phyloP scores from a whole-genome alignment of 2,113 vertebrate genomes.

The Tauraco erythrolophus region DNA sequence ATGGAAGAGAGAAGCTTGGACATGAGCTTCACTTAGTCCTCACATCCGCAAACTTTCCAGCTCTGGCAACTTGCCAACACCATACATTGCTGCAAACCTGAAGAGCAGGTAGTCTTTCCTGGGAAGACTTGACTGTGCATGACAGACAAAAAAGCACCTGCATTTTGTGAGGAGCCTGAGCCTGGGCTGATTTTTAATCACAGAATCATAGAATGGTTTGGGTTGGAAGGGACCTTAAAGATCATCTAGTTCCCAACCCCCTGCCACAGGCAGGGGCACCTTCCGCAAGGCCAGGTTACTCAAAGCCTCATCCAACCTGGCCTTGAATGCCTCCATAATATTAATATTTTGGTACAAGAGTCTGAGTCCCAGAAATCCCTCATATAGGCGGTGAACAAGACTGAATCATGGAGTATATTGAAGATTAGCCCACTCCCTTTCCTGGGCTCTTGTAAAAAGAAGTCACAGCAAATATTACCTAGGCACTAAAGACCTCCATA shows the following conservation, averaged over 20 bases:
- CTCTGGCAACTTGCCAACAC: no score
- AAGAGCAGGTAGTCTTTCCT: not conserved
- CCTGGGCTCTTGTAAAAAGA: not conserved
- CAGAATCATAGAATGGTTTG: no score
- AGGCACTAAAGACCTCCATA: not conserved
- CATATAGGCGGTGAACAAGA: not conserved
- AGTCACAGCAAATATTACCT: not conserved
- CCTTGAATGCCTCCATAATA: no score
- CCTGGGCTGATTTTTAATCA: not conserved
- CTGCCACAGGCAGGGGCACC: no score
- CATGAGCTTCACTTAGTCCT: rapidly evolving
- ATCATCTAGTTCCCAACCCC: no score
- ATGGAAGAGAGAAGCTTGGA: not conserved
- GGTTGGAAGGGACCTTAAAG: no score
- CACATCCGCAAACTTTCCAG: not conserved
- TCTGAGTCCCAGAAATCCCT: not conserved
- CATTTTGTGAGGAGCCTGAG: not conserved
- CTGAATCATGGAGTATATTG: not conserved
- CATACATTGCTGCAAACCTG: not conserved
- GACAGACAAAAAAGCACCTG: not conserved
- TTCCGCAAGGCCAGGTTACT: no score
- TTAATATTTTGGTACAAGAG: not conserved
- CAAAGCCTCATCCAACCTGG: no score
- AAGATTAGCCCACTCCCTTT: not conserved
- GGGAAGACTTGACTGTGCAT: not conserved